Evolutionary conservation across 2,888 invertebrate genomes (phyloP), one percentile per base, ranked within the genome.

Genomic region (Corbicula japonica): DNA sequence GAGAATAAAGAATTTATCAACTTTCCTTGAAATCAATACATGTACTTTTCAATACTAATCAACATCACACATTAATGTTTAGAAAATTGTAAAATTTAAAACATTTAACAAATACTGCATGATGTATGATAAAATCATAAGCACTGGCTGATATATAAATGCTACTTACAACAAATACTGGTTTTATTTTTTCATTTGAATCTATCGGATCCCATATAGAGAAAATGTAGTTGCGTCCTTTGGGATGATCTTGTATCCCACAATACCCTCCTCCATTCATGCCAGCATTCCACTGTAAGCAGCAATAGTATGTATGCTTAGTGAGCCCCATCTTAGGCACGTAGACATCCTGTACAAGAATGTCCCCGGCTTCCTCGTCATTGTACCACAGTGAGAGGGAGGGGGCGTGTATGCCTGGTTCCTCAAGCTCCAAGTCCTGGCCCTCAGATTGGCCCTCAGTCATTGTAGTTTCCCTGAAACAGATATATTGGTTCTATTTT

Each of bases 251-350:
- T 52, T 88, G 88, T 62, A 88, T 83, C 10, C 88, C 88, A 50
- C 88, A 88, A 70, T 87, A 88, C 3, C 88, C 88, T 12, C 88
- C 88, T 0, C 88, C 88, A 58, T 85, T 75, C 50, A 65, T 76
- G 0, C 86, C 85, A 44, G 69, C 70, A 62, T 87, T 87, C 87
- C 87, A 87, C 54, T 72, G 71, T 26, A 72, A 58, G 60, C 86
- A 86, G 56, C 88, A 88, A 62, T 88, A 88, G 48, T 88, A 87
- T 0, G 88, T 88, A 46, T 76, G 73, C 35, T 80, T 83, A 6
- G 86, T 76, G 10, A 85, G 56, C 1, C 86, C 86, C 8, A 61
- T 46, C n/a, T 56, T 38, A 1, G 88, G 88, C 1, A 88, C 88
- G 38, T 73, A 80, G 4, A 88, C 83, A 35, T 86, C 85, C 38